phyloP scores from a whole-genome alignment of 2,797 vertebrate species.

The Pseudochaenichthys georgianus region DNA sequence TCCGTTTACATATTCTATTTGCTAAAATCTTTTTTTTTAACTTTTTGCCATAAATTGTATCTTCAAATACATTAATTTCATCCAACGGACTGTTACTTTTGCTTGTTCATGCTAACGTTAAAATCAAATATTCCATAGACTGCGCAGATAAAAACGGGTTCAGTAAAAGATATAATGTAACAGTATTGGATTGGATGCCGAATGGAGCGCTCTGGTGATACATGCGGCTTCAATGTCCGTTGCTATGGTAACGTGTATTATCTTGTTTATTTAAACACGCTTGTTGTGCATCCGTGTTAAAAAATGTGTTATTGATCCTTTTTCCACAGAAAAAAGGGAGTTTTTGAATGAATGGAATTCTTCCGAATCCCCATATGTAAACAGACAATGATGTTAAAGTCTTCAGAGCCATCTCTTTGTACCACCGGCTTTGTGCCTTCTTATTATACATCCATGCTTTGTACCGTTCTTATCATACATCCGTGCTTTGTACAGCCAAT shows the following conservation, averaged over 20 bases:
- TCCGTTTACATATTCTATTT: background rate
- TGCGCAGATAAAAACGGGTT: no score
- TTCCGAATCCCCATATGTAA: background rate
- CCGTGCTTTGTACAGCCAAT: no score
- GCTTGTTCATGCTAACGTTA: background rate
- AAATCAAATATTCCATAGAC: no score
- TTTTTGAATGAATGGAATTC: background rate
- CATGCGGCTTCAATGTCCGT: background rate
- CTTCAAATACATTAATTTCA: background rate
- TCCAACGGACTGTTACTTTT: background rate
- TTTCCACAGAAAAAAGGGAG: fast-evolving
- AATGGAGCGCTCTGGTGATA: background rate
- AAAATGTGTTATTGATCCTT: fast-evolving
- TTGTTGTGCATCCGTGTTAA: background rate
- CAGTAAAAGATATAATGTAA: no score
- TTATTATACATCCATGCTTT: no score
- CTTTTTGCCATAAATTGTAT: background rate
- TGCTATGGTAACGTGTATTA: background rate
- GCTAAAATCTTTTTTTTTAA: no score
- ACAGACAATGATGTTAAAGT: background rate
- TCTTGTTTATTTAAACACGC: background rate
- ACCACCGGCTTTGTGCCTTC: no score
- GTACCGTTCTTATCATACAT: no score
- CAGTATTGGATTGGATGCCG: no score
- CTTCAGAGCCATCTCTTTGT: no score